These are phyloP conservation scores for Oncopodura yosiiana DNA, from an alignment of 1,140 invertebrate genomes.

Conservation along the genomic window DNA sequence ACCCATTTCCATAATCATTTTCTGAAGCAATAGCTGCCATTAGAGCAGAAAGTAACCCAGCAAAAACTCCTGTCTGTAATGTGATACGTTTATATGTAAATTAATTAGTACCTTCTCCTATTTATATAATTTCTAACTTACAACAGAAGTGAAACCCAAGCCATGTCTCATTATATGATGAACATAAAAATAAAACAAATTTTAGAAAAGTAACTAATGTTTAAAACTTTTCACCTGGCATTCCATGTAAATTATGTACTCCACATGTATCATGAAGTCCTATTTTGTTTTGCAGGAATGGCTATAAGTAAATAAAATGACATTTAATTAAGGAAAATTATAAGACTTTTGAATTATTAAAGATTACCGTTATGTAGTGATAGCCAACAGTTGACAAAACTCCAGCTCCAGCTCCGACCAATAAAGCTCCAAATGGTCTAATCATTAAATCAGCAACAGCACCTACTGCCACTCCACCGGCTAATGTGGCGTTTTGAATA, in stretches of 20 bases:
- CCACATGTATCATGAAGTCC: conserved; percentile 87
- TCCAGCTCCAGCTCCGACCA: conserved; percentile 70
- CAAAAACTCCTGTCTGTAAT: conserved; percentile 75
- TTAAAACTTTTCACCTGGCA: no score
- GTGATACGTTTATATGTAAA: no score
- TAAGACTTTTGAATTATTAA: not conserved
- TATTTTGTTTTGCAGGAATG: conserved; percentile 54
- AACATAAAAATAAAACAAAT: no score
- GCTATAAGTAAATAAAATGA: conserved; percentile 46
- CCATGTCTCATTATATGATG: no score
- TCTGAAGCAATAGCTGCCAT: conserved; percentile 61
- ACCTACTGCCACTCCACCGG: conserved; percentile 61
- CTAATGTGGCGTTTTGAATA: conserved; percentile 80
- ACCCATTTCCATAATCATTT: conserved; percentile 43
- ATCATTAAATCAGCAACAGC: conserved; percentile 61
- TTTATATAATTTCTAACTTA: no score
- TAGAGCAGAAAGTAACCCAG: conserved; percentile 65
- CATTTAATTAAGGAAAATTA: not conserved
- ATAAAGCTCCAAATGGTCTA: conserved; percentile 71
- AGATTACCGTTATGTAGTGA: conserved; percentile 63
- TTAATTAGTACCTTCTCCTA: no score
- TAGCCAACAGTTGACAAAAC: conserved; percentile 76
- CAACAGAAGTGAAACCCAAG: no score
- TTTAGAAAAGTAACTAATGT: no score
- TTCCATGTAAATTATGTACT: conserved; percentile 90